A percentile compares a stretch with the other conserved stretches of the same genome.
Conservation (phyloP, 2,797 vertebrate species). For the Sciurus vulgaris region DNA sequence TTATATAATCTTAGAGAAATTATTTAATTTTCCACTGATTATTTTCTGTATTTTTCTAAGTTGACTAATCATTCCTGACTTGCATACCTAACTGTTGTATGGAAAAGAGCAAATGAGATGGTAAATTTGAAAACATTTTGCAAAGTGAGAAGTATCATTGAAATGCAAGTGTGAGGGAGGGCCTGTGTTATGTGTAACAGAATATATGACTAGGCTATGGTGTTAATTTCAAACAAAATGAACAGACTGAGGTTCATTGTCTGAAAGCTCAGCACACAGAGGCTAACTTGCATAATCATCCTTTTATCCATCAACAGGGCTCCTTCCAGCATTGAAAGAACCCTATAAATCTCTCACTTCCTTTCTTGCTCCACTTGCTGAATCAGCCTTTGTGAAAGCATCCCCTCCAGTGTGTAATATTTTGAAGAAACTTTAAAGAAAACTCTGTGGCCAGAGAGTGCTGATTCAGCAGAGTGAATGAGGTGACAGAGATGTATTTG, state of each 20-base stretch:
- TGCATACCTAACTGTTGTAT: background rate
- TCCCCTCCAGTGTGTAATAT: conserved; percentile 44
- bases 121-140: conserved; percentile 6
- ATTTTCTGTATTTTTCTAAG: conserved; percentile 38
- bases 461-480: conserved; percentile 70
- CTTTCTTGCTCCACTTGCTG: conserved; percentile 66
- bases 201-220: background rate
- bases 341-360: conserved; percentile 68
- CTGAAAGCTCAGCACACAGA: background rate
- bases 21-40: background rate
- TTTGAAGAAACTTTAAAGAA: conserved; percentile 76
- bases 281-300: conserved; percentile 17
- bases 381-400: conserved; percentile 69
- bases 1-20: background rate
- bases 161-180: background rate
- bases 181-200: background rate
- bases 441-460: conserved; percentile 63
- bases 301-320: conserved; percentile 26
- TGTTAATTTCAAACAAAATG: conserved; percentile 66
- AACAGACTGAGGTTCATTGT: conserved; percentile 8
- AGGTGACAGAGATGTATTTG: conserved; percentile 64
- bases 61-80: background rate
- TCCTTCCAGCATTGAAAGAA: conserved; percentile 70
- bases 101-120: conserved; percentile 32
- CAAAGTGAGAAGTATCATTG: conserved; percentile 20